Evolutionary conservation across 2,797 vertebrate species (phyloP).

Genomic region (Darevskia nairensis): DNA sequence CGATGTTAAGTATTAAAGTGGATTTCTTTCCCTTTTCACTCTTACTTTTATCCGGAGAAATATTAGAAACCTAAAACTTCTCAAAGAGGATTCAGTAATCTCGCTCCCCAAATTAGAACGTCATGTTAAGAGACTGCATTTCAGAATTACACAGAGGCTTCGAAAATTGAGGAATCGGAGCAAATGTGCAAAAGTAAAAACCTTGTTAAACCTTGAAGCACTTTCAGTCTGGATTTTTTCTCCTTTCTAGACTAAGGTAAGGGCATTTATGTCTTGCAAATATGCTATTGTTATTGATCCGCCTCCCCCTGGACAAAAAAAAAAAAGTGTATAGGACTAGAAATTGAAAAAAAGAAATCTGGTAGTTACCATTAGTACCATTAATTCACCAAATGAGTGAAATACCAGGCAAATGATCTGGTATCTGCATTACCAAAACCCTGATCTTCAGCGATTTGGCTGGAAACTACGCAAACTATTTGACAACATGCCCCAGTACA

Average conservation of each 20-base stretch:
- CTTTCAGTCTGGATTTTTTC: constrained; percentile 36
- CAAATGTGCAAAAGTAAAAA: constrained; percentile 55
- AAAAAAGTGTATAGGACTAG: constrained; percentile 15
- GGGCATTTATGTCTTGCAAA: constrained; percentile 46
- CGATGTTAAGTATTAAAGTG: constrained; percentile 64
- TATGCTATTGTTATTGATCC: constrained; percentile 19
- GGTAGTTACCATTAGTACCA: constrained; percentile 32
- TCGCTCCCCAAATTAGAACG: constrained; percentile 73
- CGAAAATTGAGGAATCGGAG: constrained; percentile 39
- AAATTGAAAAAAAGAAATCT: constrained; percentile 51
- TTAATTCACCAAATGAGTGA: not conserved
- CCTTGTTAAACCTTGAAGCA: constrained; percentile 38
- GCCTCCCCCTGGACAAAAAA: constrained; percentile 3
- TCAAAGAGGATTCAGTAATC: constrained; percentile 73
- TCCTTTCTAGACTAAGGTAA: constrained; percentile 60
- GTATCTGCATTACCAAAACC: constrained; percentile 54
- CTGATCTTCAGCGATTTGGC: constrained; percentile 54
- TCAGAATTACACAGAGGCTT: constrained; percentile 60
- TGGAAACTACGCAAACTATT: constrained; percentile 44
- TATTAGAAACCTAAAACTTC: constrained; percentile 72
- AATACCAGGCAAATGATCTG: constrained; percentile 44
- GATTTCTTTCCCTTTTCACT: constrained; percentile 64
- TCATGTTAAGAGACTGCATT: constrained; percentile 64
- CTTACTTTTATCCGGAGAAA: constrained; percentile 70
- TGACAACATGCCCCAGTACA: constrained; percentile 50